A percentile compares a stretch with the other conserved stretches of the same genome.
Conservation (phyloP, 1,140 invertebrate species). For the Leguminivora glycinivorella region DNA sequence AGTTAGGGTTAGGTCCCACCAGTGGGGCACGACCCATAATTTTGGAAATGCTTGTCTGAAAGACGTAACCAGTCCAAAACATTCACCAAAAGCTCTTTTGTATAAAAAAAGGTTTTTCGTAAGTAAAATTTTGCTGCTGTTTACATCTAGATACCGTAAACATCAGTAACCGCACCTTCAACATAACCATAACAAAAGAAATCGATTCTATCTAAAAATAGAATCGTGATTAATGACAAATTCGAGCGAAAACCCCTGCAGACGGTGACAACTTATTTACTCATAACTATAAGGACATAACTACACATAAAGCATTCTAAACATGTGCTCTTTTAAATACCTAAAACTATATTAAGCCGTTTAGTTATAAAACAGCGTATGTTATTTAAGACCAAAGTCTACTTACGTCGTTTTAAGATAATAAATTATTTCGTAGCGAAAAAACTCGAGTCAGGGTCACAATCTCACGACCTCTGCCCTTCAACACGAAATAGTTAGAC, state of each 20-base stretch:
- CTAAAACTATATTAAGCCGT: too few relatives aligned
- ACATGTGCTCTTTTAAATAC: not conserved
- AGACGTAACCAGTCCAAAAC: too few relatives aligned
- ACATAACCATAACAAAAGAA: not conserved
- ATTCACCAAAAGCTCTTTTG: too few relatives aligned
- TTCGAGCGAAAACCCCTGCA: not conserved
- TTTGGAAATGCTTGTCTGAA: too few relatives aligned
- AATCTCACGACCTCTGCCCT: constrained; percentile 8
- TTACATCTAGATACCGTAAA: not conserved
- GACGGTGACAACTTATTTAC: not conserved
- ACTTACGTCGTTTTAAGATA: not conserved
- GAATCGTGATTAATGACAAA: not conserved
- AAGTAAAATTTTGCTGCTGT: too few relatives aligned
- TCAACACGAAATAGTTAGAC: constrained; percentile 1
- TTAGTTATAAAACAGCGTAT: not conserved
- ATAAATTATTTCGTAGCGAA: not conserved
- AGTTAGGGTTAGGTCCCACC: too few relatives aligned
- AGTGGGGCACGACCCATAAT: too few relatives aligned
- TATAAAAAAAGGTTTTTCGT: too few relatives aligned
- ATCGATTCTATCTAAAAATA: not conserved
- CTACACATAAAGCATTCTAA: not conserved
- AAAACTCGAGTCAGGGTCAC: constrained; percentile 5
- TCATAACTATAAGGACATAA: not conserved
- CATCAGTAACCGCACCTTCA: not conserved
- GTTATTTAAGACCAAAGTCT: not conserved